These are phyloP conservation scores for Kryptolebias ocellatus DNA, from an alignment of 2,797 vertebrate species.

Conservation along the genomic window DNA sequence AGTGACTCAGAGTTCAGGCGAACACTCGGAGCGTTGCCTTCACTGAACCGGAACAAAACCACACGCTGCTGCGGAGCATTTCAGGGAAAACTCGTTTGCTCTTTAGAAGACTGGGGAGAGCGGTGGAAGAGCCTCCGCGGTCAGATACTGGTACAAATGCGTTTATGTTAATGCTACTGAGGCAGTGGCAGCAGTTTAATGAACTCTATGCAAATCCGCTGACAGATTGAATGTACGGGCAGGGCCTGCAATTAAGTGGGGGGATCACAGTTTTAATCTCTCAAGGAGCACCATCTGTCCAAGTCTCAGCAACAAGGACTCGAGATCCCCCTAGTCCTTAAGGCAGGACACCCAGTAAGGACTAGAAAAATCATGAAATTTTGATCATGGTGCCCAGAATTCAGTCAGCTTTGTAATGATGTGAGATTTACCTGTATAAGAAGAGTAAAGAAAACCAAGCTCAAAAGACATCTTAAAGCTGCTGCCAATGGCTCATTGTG, in stretches of 20 bases:
- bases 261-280: constrained; percentile 9
- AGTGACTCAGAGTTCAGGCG: constrained; percentile 10
- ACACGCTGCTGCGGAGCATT: constrained; percentile 20
- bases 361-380: too few relatives aligned
- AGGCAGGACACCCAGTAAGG: too few relatives aligned
- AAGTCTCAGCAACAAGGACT: too few relatives aligned
- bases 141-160: constrained; percentile 41
- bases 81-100: constrained; percentile 24
- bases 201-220: constrained; percentile 21
- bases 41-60: constrained; percentile 38
- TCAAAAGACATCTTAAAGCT: too few relatives aligned
- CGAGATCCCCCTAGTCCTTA: too few relatives aligned
- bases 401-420: too few relatives aligned
- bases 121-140: constrained; percentile 19
- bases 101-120: constrained; percentile 32
- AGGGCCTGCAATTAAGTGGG: background rate
- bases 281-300: constrained; percentile 10
- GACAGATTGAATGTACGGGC: background rate
- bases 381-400: too few relatives aligned
- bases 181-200: too few relatives aligned
- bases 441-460: too few relatives aligned
- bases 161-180: constrained; percentile 1
- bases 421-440: too few relatives aligned
- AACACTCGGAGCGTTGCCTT: background rate
- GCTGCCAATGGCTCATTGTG: too few relatives aligned